These are phyloP conservation scores for Odontamblyopus rebecca DNA, from an alignment of 2,797 vertebrate species.

Conservation along the genomic window DNA sequence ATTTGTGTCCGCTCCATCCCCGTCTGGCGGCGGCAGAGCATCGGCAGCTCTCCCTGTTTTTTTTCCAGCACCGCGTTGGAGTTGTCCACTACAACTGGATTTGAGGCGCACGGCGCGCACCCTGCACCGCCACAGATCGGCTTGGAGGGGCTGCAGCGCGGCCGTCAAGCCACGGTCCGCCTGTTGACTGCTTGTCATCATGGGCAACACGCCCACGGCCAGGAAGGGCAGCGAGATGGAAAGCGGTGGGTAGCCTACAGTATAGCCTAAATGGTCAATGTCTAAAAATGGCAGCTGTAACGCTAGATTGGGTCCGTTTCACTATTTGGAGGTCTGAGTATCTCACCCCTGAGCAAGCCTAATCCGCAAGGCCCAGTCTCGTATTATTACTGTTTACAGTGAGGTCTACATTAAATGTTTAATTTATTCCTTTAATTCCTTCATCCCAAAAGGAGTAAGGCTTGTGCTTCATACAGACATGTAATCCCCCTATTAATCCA, in stretches of 20 bases:
- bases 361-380: background rate
- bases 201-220: slow-evolving; percentile 92
- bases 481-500: slow-evolving; percentile 10
- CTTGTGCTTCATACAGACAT: slow-evolving; percentile 1
- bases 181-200: slow-evolving; percentile 73
- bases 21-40: slow-evolving; percentile 44
- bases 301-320: background rate
- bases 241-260: slow-evolving; percentile 76
- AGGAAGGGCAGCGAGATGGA: slow-evolving; percentile 89
- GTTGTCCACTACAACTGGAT: slow-evolving; percentile 41
- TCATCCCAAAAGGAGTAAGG: slow-evolving; percentile 12
- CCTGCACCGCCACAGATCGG: slow-evolving; percentile 40
- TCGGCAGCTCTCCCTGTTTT: slow-evolving; percentile 50
- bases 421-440: background rate
- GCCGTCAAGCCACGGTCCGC: slow-evolving; percentile 60
- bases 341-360: background rate
- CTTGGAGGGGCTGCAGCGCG: slow-evolving; percentile 55
- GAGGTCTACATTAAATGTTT: background rate
- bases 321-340: background rate
- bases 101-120: slow-evolving; percentile 34
- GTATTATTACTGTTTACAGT: background rate
- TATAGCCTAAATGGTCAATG: slow-evolving; percentile 5
- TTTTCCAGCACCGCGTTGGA: slow-evolving; percentile 28
- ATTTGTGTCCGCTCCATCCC: slow-evolving; percentile 29
- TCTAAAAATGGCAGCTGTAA: slow-evolving; percentile 8